phyloP scores from a whole-genome alignment of 2,113 vertebrate genomes.

The Acinonyx jubatus region DNA sequence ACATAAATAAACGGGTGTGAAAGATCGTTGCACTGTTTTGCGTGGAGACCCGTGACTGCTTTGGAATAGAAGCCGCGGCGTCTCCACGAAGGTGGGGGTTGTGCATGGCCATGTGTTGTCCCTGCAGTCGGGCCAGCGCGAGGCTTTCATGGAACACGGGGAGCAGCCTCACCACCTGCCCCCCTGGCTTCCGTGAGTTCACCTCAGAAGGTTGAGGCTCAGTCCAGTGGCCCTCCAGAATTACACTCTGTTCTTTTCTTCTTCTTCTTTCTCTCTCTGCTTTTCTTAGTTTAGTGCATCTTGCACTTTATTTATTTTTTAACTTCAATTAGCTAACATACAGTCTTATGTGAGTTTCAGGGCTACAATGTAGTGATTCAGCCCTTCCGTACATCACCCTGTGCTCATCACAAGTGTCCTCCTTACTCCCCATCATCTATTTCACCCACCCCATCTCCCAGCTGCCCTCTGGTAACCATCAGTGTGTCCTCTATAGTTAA shows the following conservation, averaged over 20 bases:
- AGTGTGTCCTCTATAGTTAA: not conserved
- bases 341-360: not conserved
- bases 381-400: not conserved
- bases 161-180: conserved; percentile 21
- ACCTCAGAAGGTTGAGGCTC: conserved; percentile 60
- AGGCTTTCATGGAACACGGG: conserved; percentile 59
- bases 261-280: not conserved
- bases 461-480: not conserved
- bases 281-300: not conserved
- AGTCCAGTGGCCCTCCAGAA: conserved; percentile 35
- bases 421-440: not conserved
- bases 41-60: conserved; percentile 12
- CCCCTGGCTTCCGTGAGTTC: conserved; percentile 38
- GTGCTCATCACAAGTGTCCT: not conserved
- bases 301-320: not conserved
- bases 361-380: no score
- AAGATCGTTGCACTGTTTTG: conserved; percentile 36
- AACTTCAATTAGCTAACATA: not conserved
- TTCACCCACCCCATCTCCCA: not conserved
- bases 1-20: accelerated
- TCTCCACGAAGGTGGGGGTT: conserved; percentile 53
- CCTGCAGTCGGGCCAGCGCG: not conserved
- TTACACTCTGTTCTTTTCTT: not conserved
- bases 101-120: conserved; percentile 68
- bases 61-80: conserved; percentile 27